A percentile compares a stretch with the other conserved stretches of the same genome.
phyloP scores from a whole-genome alignment of 2,113 vertebrate species.

The Phocoena phocoena region DNA sequence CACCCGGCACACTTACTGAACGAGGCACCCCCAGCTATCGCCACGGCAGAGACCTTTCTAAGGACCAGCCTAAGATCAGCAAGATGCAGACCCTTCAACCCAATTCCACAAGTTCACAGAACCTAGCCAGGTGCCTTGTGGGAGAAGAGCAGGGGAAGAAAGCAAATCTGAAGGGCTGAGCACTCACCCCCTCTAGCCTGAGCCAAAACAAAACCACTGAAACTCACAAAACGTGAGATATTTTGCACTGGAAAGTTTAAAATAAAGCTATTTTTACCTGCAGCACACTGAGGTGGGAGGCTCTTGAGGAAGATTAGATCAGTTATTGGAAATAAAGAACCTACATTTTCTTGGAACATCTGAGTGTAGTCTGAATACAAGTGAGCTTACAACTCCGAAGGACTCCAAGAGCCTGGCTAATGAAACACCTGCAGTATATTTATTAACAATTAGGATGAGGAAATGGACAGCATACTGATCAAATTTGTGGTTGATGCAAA shows the following conservation, averaged over 20 bases:
- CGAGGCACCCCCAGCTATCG: background rate
- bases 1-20: background rate
- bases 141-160: background rate
- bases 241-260: background rate
- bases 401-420: constrained; percentile 47
- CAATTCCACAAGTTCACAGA: background rate
- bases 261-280: constrained; percentile 29
- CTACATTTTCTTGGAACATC: constrained; percentile 32
- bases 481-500: constrained; percentile 52
- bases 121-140: background rate
- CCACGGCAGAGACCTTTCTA: background rate
- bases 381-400: constrained; percentile 41
- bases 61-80: background rate
- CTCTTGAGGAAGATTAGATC: background rate
- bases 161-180: background rate
- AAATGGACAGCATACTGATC: constrained; percentile 67
- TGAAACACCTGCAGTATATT: constrained; percentile 73
- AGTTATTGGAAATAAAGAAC: constrained; percentile 46
- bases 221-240: background rate
- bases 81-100: background rate
- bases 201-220: background rate
- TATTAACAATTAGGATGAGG: constrained; percentile 64
- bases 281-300: background rate
- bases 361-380: background rate
- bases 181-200: background rate